phyloP scores from a whole-genome alignment of 2,113 vertebrate species.

The Brachirus orientalis region DNA sequence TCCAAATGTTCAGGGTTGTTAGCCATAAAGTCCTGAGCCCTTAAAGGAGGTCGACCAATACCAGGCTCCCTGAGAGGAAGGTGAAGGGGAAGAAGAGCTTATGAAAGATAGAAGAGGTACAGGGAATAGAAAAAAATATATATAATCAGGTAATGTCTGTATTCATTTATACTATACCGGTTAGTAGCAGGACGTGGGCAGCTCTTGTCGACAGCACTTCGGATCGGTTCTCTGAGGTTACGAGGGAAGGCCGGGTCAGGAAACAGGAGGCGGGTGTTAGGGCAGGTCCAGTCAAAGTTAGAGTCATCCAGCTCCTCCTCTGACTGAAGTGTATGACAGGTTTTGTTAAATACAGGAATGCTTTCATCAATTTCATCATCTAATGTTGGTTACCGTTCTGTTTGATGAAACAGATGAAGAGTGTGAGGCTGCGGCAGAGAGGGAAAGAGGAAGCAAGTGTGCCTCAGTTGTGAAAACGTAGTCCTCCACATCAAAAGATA shows the following conservation, averaged over 20 bases:
- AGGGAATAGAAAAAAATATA: neutral
- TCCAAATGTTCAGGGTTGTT: conserved; percentile 98
- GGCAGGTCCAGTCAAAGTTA: conserved; percentile 98
- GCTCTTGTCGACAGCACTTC: conserved; percentile 95
- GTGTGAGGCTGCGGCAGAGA: conserved; percentile 87
- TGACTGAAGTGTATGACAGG: conserved; percentile 41
- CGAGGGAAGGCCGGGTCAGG: conserved; percentile 94
- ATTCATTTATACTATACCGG: conserved; percentile 50
- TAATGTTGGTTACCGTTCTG: conserved; percentile 56
- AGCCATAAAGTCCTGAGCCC: conserved; percentile 98
- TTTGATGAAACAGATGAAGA: conserved; percentile 63
- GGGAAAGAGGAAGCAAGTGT: conserved; percentile 95
- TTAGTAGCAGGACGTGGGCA: conserved; percentile 86
- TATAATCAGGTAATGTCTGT: neutral
- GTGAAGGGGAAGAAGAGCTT: neutral
- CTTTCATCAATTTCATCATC: neutral
- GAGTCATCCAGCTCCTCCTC: conserved; percentile 92
- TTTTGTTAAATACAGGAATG: neutral
- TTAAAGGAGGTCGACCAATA: conserved; percentile 88
- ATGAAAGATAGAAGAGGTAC: too few relatives aligned
- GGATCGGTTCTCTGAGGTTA: conserved; percentile 94
- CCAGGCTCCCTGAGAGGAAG: conserved; percentile 76
- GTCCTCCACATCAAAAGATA: conserved; percentile 96
- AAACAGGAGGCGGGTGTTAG: conserved; percentile 96
- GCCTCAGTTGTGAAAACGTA: conserved; percentile 99